Evolutionary conservation across 1,140 invertebrate genomes (phyloP).

Genomic region (Macrostomum lignano): DNA sequence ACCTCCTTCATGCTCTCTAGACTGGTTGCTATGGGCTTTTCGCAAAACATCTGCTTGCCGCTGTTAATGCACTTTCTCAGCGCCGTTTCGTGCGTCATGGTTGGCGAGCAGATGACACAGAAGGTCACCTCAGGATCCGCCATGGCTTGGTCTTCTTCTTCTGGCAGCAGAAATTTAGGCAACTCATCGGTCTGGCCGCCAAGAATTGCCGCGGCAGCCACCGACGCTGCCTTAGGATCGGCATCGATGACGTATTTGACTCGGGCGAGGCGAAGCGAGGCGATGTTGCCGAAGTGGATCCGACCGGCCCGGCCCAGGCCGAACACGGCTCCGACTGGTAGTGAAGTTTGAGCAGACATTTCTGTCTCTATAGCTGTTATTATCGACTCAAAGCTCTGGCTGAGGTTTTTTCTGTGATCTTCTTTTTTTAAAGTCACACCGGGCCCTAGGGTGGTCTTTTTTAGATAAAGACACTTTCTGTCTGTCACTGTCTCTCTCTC

Average conservation of each 20-base stretch:
- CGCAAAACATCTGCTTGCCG: conserved; percentile 11
- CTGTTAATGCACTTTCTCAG: neutral
- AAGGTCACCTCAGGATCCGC: neutral
- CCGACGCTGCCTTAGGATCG: neutral
- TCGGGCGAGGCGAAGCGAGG: too few species aligned
- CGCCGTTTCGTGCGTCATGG: neutral
- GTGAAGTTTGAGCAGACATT: too few species aligned
- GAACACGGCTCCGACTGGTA: neutral
- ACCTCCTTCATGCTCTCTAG: conserved; percentile 29
- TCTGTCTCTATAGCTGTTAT: too few species aligned
- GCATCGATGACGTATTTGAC: conserved; percentile 1
- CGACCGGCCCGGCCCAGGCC: neutral
- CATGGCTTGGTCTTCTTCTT: neutral
- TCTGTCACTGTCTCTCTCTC: too few species aligned
- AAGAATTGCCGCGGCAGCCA: neutral
- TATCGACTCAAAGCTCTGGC: too few species aligned
- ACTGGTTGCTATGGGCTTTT: conserved; percentile 37
- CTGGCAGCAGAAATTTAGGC: neutral
- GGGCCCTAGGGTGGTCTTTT: too few species aligned
- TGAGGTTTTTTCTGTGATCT: too few species aligned
- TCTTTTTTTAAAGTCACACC: too few species aligned
- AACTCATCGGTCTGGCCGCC: neutral
- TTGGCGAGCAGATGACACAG: neutral
- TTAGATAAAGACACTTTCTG: too few species aligned
- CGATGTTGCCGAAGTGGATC: neutral